Conservation (phyloP, 2,113 vertebrate genomes). For the Plestiodon gilberti region DNA sequence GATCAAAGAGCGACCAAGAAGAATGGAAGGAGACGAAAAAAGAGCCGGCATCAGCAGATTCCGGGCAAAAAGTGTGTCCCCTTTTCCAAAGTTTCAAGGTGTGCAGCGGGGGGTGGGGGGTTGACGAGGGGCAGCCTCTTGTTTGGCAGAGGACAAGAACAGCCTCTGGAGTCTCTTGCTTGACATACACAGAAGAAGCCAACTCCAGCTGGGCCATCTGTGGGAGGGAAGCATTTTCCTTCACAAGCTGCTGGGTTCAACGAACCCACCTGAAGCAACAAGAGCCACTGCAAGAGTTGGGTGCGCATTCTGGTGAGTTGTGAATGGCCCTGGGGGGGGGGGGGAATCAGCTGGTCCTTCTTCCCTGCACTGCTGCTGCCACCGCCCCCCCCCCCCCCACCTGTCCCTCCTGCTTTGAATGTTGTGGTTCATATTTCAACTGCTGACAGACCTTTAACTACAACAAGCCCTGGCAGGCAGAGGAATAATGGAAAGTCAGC, state of each 20-base stretch:
- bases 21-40: neutral
- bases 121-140: accelerated
- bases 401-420: neutral
- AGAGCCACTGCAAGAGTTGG: neutral
- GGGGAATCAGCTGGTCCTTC: too few species aligned
- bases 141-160: neutral
- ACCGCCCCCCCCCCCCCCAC: too few species aligned
- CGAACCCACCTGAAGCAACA: accelerated
- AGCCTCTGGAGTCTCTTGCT: neutral
- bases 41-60: accelerated
- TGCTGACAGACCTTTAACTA: accelerated
- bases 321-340: neutral
- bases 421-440: neutral
- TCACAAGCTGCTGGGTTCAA: neutral
- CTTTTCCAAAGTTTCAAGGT: neutral
- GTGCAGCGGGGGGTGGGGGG: accelerated
- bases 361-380: neutral
- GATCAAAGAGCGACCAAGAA: neutral
- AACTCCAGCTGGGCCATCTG: accelerated
- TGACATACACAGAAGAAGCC: neutral
- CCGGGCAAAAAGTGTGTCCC: neutral
- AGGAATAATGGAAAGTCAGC: neutral
- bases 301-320: too few species aligned
- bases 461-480: neutral
- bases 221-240: neutral